These are phyloP conservation scores for Cephonodes hylas DNA, from an alignment of 2,888 invertebrate species.

Conservation along the genomic window DNA sequence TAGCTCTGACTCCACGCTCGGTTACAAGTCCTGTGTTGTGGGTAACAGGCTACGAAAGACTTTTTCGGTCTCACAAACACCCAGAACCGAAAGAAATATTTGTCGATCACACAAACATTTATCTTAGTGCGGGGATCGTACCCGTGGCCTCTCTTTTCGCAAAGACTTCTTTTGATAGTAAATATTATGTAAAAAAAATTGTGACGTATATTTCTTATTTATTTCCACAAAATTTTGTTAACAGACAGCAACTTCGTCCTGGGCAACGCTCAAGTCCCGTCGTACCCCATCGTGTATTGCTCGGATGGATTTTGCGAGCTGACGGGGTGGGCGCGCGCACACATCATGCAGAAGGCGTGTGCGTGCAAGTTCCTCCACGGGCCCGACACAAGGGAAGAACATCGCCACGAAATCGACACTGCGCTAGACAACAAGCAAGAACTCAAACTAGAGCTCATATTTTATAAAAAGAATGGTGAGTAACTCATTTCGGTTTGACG, in stretches of 20 bases:
- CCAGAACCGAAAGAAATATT: too few relatives aligned
- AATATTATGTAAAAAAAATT: too few relatives aligned
- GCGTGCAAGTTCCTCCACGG: constrained; percentile 97
- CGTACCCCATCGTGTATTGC: constrained; percentile 97
- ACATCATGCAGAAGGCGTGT: constrained; percentile 98
- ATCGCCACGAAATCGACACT: constrained; percentile 93
- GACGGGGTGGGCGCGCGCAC: constrained; percentile 95
- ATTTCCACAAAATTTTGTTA: constrained; percentile 9
- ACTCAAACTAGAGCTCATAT: constrained; percentile 95
- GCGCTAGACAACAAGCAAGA: constrained; percentile 94
- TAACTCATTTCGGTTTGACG: too few relatives aligned
- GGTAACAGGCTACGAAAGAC: too few relatives aligned
- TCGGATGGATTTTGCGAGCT: constrained; percentile 98
- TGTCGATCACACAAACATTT: too few relatives aligned
- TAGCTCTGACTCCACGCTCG: too few relatives aligned
- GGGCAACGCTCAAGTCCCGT: constrained; percentile 95
- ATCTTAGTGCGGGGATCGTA: too few relatives aligned
- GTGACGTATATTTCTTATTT: too few relatives aligned
- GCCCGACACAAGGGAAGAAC: constrained; percentile 93
- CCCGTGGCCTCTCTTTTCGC: too few relatives aligned
- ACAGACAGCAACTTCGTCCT: constrained; percentile 98
- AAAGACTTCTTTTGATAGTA: too few relatives aligned
- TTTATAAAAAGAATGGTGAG: constrained; percentile 97
- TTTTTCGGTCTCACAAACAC: too few relatives aligned
- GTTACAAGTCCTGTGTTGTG: too few relatives aligned